Evolutionary conservation across 2,797 vertebrate genomes (phyloP), one percentile per base, ranked within the genome.

Genomic region (Tapera naevia): DNA sequence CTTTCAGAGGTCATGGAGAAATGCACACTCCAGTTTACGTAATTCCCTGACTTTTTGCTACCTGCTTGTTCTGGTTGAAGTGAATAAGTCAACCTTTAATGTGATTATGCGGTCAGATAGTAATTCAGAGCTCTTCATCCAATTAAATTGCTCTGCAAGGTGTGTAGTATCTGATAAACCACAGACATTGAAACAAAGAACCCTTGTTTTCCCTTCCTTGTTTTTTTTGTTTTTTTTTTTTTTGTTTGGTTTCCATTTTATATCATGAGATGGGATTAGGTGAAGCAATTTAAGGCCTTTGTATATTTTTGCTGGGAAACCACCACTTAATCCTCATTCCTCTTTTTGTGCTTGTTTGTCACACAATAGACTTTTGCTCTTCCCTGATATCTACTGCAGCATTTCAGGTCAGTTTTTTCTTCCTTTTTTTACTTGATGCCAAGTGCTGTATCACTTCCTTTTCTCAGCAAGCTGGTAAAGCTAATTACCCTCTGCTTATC

Each of bases 91-190:
- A 95, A 93, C 86, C 74, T 94, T 69, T 86, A 97, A 94, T 91
- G 69, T 92, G 94, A 94, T 96, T 97, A 90, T 95, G 80, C 81
- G 72, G 92, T 66, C 6, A 6, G 91, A 94, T 94, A 96, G 95
- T 86, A 94, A 94, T 48, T 92, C 41, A 94, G 90, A 94, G 50
- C 65, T 80, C 62, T 95, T 95, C 83, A 95, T 90, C 80, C 96
- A 93, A 70, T 94, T 96, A 95, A 90, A 95, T 79, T 88, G 72
- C 67, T 81, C 71, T 80, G 82, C 78, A 91, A 97, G 95, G 95
- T 96, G 95, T 87, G 90, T 80, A 91, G 67, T 67, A 80, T 91
- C 88, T 85, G 89, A 94, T 90, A 91, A 94, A 88, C 80, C 60
- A 81, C 85, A 95, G 50, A 90, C 50, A 50, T 19, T 81, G 72